These are phyloP conservation scores for Drosophila acutilabella DNA, from an alignment of 2,888 invertebrate species.

Conservation along the genomic window DNA sequence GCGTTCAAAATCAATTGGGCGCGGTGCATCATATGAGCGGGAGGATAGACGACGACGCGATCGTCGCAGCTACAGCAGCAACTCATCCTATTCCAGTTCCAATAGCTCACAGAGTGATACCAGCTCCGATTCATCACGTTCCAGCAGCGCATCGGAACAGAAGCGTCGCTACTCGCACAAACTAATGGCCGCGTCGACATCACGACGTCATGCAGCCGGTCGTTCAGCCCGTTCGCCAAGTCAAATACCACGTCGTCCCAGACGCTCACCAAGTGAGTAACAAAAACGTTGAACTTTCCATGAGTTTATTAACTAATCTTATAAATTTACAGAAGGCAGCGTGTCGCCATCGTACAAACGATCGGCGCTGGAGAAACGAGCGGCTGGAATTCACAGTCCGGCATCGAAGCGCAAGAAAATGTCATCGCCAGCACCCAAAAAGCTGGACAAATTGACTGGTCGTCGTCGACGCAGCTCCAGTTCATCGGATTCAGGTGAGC, in stretches of 20 bases:
- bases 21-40: constrained; percentile 80
- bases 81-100: constrained; percentile 86
- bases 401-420: constrained; percentile 81
- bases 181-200: constrained; percentile 51
- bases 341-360: constrained; percentile 78
- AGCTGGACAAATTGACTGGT: constrained; percentile 67
- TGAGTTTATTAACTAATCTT: no score
- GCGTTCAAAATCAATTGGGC: constrained; percentile 89
- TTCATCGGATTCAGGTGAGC: constrained; percentile 82
- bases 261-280: constrained; percentile 83
- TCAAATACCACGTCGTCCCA: constrained; percentile 73
- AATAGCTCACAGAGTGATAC: constrained; percentile 90
- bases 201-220: constrained; percentile 70
- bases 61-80: constrained; percentile 84
- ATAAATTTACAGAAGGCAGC: constrained; percentile 62
- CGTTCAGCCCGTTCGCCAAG: constrained; percentile 80
- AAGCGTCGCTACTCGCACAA: constrained; percentile 83
- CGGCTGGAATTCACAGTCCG: constrained; percentile 72
- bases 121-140: constrained; percentile 85
- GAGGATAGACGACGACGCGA: constrained; percentile 82
- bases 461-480: constrained; percentile 81
- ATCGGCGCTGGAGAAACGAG: constrained; percentile 77
- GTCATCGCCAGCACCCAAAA: constrained; percentile 75
- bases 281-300: no score
- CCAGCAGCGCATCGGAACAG: constrained; percentile 80